Evolutionary conservation across 30 jellyfish, hydroid and myxozoan species (phyloP), one percentile per base, ranked within the genome.

Genomic region (Chrysaora quinquecirrha): DNA sequence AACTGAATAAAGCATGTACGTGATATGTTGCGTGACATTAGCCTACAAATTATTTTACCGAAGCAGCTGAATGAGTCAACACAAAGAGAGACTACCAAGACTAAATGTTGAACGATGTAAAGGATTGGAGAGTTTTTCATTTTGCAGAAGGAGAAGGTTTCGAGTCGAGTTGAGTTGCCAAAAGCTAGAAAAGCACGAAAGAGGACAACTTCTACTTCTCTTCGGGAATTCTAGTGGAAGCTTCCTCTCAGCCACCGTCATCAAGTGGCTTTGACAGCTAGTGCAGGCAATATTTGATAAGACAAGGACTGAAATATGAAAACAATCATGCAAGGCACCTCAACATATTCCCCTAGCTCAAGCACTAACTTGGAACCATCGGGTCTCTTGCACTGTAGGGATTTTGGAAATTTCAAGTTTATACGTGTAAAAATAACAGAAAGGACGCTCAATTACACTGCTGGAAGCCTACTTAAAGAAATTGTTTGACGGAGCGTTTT

Each of bases 11-110:
- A 73, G 85, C 76, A 3, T 34, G 47, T 16, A 7, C 27, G 38
- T 77, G 77, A 2, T 73, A 77, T 46, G 85, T 34, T 52, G 47
- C 30, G 76, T 30, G 38, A 52, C 85, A 73, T 22, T 34, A 48
- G 30, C 85, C 85, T 20, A 1, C 85, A 18, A 73, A 48, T 47
- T 77, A 73, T 29, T 48, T 73, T 18, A 30, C 76, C 3, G 24
- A 21, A n/a, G 85, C 75, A 43, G 25, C 47, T 22, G 75, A 48
- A 4, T 48, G 14, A 46, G 30, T 73, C 25, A 52, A 14, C 22
- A 46, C 85, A 73, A 73, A 29, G 49, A 73, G 1, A 76, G 47
- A 30, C 35, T 73, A 18, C 48, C 11, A 24, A 48, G 16, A n/a
- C n/a, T n/a, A n/a, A n/a, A 10, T 73, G 75, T 30, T 76, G 48